These are phyloP conservation scores for Pterocles burchelli DNA, from an alignment of 2,113 vertebrate species.

Conservation along the genomic window DNA sequence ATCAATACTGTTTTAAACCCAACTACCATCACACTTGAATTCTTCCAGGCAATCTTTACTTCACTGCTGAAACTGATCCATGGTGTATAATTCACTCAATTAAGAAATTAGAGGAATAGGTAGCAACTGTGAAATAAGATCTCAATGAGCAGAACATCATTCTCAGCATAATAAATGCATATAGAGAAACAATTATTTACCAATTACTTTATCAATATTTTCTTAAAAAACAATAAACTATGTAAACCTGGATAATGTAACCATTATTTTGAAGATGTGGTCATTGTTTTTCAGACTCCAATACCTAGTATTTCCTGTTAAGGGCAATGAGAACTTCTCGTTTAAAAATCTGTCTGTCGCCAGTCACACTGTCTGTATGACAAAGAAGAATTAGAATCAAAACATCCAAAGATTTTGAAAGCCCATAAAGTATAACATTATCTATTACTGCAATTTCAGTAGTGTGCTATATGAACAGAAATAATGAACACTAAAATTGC, in stretches of 20 bases:
- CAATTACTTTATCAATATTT: not conserved
- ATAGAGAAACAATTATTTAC: not conserved
- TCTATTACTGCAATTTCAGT: not conserved
- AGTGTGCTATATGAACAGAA: not conserved
- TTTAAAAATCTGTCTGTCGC: not conserved
- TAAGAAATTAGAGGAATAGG: not conserved
- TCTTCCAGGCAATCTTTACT: not conserved
- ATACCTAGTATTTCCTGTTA: not conserved
- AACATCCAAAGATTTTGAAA: not conserved
- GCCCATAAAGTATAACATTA: not conserved
- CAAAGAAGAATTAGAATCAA: not conserved
- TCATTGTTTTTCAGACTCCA: not conserved
- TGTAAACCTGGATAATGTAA: not conserved
- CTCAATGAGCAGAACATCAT: not conserved
- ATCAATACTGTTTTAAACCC: not conserved
- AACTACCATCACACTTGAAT: not conserved
- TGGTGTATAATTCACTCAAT: not conserved
- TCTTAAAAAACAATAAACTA: not conserved
- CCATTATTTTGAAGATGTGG: not conserved
- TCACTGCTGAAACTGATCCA: not conserved
- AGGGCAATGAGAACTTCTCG: not conserved
- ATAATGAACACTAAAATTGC: not conserved
- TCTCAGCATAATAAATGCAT: not conserved
- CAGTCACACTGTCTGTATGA: not conserved
- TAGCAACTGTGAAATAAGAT: not conserved